These are phyloP conservation scores for Plodia interpunctella DNA, from an alignment of 1,140 invertebrate species.

Conservation along the genomic window DNA sequence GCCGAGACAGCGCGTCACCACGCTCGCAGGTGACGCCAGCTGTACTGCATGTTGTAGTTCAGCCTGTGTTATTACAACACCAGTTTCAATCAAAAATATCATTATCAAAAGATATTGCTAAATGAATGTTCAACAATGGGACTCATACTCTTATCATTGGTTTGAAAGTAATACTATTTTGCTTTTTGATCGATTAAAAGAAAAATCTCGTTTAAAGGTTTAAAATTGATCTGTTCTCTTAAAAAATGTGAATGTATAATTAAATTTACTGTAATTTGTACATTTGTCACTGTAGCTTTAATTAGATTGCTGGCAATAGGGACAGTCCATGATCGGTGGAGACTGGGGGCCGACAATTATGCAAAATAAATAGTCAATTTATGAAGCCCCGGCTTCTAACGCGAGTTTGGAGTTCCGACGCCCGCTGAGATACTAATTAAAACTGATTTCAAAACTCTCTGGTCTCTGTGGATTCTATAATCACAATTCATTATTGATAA, in stretches of 20 bases:
- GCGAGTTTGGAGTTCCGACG: constrained; percentile 1
- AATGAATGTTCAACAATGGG: no score
- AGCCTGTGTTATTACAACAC: no score
- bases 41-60: not conserved
- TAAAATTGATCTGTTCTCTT: not conserved
- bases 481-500: not conserved
- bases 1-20: constrained; percentile 17
- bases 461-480: no score
- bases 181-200: no score
- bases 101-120: no score
- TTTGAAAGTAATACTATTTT: no score
- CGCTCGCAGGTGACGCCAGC: not conserved
- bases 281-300: not conserved
- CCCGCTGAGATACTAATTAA: not conserved
- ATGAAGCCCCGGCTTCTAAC: not conserved
- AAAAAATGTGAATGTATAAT: not conserved
- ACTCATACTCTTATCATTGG: no score
- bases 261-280: not conserved
- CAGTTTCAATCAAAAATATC: no score
- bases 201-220: not conserved
- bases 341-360: constrained; percentile 1
- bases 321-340: not conserved
- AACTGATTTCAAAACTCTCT: not conserved
- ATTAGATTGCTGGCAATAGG: not conserved
- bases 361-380: constrained; percentile 16